Evolutionary conservation across 1,140 invertebrate genomes (phyloP), one percentile per base, ranked within the genome.

Genomic region (Harpegnathos saltator): DNA sequence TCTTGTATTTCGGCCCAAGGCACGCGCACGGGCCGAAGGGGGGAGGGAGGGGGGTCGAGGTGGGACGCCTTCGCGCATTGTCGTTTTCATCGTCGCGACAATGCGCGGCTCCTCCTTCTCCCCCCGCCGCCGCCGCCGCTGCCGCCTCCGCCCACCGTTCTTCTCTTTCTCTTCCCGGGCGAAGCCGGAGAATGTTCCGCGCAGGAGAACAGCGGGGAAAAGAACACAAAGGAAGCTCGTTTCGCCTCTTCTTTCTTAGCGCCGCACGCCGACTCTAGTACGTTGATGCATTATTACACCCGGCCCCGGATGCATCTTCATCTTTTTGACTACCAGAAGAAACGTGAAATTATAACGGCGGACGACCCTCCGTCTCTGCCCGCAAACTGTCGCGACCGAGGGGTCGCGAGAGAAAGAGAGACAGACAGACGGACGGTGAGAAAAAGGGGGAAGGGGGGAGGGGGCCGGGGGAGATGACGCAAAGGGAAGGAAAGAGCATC

Each of bases 241-340:
- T 63, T 63, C 33, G 29, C 15, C 17, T 82, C 54, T 74, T 82
- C 48, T 7, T 82, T 71, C 52, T 48, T 29, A 71, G 24, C 52
- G 19, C 15, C 22, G 50, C 19, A 15, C 50, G n/a, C n/a, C n/a
- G n/a, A 15, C n/a, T 3, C 38, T 65, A 19, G 52, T 26, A 58
- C 63, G 52, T 48, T 80, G 65, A 80, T 69, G 33, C 65, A 22
- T 80, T 69, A 80, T 80, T 80, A 80, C 65, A 44, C 24, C 33
- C 63, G 14, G 22, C 50, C 38, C n/a, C 33, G 65, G 75, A 71
- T 71, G 52, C 22, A 26, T 71, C 75, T 56, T 80, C 75, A 71
- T 80, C 65, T 71, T 80, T 71, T 69, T 71, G 65, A 71, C 65
- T 80, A 14, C n/a, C 22, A 69, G 52, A 80, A 80, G 33, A 71